Evolutionary conservation across 2,797 vertebrate genomes (phyloP), one percentile per base, ranked within the genome.

Genomic region (Scolopax rusticola): DNA sequence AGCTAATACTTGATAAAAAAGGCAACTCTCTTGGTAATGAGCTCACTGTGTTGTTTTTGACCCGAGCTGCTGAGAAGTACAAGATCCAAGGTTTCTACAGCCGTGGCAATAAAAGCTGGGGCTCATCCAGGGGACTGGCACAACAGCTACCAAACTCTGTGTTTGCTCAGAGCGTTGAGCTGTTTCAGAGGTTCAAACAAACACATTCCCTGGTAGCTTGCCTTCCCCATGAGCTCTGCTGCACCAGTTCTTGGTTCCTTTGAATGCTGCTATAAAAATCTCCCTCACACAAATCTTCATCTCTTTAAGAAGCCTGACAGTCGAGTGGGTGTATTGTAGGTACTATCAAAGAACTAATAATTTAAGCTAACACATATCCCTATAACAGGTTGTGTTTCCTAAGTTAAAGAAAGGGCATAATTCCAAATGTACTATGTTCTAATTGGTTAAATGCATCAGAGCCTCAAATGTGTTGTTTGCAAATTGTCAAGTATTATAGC

Each of bases 401-500:
- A 65, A 87, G 80, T 61, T 77, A 76, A 86, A 83, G 56, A 54
- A 59, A 76, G 71, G 84, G 77, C 64, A 12, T 70, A 84, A 87
- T 45, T 94, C 80, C 36, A 56, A 50, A 8, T 41, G 56, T 82
- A 41, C 81, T 80, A 8, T 11, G 67, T 67, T 70, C 10, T 43
- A 90, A 80, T 74, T 76, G 61, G 67, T 53, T 88, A 82, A 95
- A 93, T 93, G 63, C 60, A 80, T 69, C 67, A 54, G 10, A 24
- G 64, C 60, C 80, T 94, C 6, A 17, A 82, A 93, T 7, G 11
- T 69, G 61, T 36, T 90, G 90, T 95, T 95, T 95, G 78, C 59
- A 96, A 93, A 96, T 84, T 86, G 89, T 48, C 75, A 33, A 28
- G 61, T 85, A 47, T 80, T 97, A 87, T 36, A 87, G 83, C 73